Evolutionary conservation across 2,888 invertebrate species (phyloP).

Genomic region (Epistrophe eligans): DNA sequence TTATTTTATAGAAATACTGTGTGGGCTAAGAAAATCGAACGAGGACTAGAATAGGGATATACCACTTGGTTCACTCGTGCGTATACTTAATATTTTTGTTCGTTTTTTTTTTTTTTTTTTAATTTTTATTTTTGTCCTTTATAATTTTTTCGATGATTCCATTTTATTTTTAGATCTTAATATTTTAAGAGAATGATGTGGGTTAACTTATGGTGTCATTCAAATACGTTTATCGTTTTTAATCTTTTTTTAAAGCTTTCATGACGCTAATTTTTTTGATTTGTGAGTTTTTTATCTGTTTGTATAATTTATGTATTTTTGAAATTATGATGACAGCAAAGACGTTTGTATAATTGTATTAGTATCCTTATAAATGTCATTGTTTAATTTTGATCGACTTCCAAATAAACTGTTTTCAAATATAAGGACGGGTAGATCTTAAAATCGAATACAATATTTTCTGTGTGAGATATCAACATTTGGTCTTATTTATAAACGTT

Average conservation of each 20-base stretch:
- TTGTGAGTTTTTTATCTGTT: too few relatives aligned
- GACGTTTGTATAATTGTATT: too few relatives aligned
- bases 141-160: not conserved
- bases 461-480: too few relatives aligned
- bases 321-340: too few relatives aligned
- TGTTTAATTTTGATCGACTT: too few relatives aligned
- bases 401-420: too few relatives aligned
- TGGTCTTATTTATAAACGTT: too few relatives aligned
- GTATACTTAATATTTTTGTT: slow-evolving; percentile 11
- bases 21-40: slow-evolving; percentile 8
- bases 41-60: not conserved
- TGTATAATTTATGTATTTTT: too few relatives aligned
- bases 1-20: not conserved
- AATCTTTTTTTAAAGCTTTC: not conserved
- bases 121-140: not conserved
- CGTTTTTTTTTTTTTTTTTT: not conserved
- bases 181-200: slow-evolving; percentile 18
- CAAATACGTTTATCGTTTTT: slow-evolving; percentile 1
- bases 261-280: not conserved
- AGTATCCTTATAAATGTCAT: too few relatives aligned
- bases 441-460: too few relatives aligned
- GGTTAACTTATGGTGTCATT: not conserved
- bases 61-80: slow-evolving; percentile 10
- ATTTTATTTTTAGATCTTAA: slow-evolving; percentile 23
- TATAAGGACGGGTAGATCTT: too few relatives aligned